Base-by-base conservation (phyloP, 2,797 vertebrate genomes). In the Hyperoplus lanceolatus region DNA sequence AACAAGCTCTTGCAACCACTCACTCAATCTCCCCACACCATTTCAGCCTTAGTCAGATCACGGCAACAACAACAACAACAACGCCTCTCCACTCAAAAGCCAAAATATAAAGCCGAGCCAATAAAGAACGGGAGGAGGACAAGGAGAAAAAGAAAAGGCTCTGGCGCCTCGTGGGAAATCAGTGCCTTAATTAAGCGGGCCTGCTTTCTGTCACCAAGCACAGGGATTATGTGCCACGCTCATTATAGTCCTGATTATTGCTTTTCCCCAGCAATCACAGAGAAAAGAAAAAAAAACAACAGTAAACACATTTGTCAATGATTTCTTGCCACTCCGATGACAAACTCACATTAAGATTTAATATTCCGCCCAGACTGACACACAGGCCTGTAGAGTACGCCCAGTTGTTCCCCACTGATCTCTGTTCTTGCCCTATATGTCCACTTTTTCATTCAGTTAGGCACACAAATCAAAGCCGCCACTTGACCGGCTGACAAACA, bases 221-320 rank as follows among this genome's bases (percentile, higher is more conserved):
- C 79, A 62, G 86, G 89, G 89, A 92, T 93, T 92, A 91, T 70
- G 76, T 73, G 87, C 79, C 80, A 55, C 53, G 63, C 90, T 93
- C 90, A 92, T 94, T 93, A 93, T 74, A 78, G 86, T 78, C 79
- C 86, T 91, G 92, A 93, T 94, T 94, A 94, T 92, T 94, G 90
- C 88, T 88, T 87, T 90, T 91, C 83, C 75, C 73, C 61, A 57
- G 89, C 90, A 92, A 89, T 92, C 91, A 81, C 77, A 76, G 85
- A 75, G 87, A 89, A 84, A 89, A 87, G 75, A 67, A 59, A 48
- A 57, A 87, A 89, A 84, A 89, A 87, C 74, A 67, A 59, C 50
- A 57, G 87, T 86, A 90, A 93, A 94, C 87, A 92, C 80, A 87
- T 89, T 92, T 75, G 81, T 91, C 90, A 85, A 81, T 81, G 85